These are phyloP conservation scores for Andrena praecox DNA, from an alignment of 2,888 invertebrate species.

Conservation along the genomic window DNA sequence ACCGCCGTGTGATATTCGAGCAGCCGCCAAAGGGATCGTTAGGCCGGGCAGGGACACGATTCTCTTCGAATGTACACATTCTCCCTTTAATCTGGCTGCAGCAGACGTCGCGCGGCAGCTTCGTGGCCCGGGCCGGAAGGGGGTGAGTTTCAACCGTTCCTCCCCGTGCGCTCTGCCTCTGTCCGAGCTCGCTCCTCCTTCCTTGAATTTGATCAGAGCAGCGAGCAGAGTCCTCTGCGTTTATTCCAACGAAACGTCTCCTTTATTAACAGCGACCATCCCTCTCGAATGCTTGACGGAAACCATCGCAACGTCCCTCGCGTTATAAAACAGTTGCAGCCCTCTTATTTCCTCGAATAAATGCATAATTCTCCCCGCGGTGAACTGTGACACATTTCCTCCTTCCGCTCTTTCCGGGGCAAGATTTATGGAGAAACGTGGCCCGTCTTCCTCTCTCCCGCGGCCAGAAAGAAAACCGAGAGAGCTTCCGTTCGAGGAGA, in stretches of 20 bases:
- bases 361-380: slow-evolving; percentile 6
- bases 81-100: slow-evolving; percentile 71
- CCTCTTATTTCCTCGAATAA: slow-evolving; percentile 11
- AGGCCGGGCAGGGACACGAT: slow-evolving; percentile 60
- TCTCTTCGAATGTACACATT: slow-evolving; percentile 56
- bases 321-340: neutral
- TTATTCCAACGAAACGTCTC: neutral
- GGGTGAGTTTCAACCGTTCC: slow-evolving; percentile 15
- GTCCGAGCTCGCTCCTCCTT: neutral
- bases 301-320: neutral
- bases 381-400: slow-evolving; percentile 2
- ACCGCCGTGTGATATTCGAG: slow-evolving; percentile 66
- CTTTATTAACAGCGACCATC: neutral
- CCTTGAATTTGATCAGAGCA: neutral
- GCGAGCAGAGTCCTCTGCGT: neutral
- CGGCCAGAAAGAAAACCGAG: neutral
- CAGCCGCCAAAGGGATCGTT: slow-evolving; percentile 71
- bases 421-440: neutral
- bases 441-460: neutral
- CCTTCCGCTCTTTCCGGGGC: slow-evolving; percentile 6
- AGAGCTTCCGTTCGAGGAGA: neutral
- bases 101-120: slow-evolving; percentile 55
- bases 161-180: neutral
- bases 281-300: neutral
- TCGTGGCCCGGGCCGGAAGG: slow-evolving; percentile 18